Percentiles rank a stretch among this genome's conserved stretches.
phyloP scores from a whole-genome alignment of 2,113 vertebrate species.

The Pogonocichla stellata region DNA sequence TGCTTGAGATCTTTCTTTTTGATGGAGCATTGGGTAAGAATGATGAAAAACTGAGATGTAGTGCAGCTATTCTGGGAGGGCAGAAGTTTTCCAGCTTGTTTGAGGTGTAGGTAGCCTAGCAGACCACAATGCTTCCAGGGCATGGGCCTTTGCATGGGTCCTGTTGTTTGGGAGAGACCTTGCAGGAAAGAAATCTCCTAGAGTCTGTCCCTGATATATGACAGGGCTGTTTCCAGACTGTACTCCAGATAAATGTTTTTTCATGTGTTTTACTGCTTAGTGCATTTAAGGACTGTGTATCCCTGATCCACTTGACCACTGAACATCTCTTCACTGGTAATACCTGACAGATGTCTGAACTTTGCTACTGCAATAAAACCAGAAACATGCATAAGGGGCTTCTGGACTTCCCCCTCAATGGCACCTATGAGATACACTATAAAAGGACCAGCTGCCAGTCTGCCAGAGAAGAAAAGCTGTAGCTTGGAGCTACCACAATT shows the following conservation, averaged over 20 bases:
- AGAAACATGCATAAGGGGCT: not conserved
- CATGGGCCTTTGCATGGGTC: rapidly evolving
- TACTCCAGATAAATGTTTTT: not conserved
- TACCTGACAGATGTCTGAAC: conserved; percentile 9
- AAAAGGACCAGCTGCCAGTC: not conserved
- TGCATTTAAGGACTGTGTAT: not conserved
- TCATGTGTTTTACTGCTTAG: not conserved
- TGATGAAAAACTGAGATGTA: not conserved
- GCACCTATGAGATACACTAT: not conserved
- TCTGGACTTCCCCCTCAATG: not conserved
- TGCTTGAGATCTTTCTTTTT: not conserved
- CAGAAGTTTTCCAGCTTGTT: not conserved
- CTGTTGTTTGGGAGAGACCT: not conserved
- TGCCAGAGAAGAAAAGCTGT: not conserved
- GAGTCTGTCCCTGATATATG: not conserved
- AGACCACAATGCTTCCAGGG: not conserved
- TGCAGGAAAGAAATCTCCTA: not conserved
- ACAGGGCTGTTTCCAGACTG: not conserved
- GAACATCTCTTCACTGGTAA: not conserved
- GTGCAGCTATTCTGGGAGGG: rapidly evolving
- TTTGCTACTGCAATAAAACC: not conserved
- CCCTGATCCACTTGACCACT: not conserved
- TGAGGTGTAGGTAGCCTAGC: not conserved
- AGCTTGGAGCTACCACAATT: not conserved
- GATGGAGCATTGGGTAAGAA: not conserved